Base-by-base conservation (phyloP, 1,140 invertebrate species). In the Drosophila melanica region DNA sequence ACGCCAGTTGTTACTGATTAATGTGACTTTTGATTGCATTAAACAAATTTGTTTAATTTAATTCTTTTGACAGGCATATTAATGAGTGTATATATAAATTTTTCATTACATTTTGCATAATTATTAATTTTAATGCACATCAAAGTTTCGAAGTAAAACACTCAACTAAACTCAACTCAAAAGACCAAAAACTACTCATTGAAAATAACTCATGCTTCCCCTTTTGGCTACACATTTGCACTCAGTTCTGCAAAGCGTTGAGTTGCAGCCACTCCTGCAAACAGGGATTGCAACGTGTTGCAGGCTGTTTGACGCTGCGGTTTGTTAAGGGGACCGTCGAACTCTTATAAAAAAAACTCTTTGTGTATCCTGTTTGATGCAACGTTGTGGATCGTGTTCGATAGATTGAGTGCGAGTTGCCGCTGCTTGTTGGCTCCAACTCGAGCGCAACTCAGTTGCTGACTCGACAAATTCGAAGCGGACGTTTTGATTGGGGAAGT, bases 1-100 rank as follows among this genome's bases (percentile, higher is more conserved):
- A 9, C 33, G 33, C 33, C 33, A 35, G 44, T 62, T 50, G 18
- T 47, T 41, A 14, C 55, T 78, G 71, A 76, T 87, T 78, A 73
- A 81, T 87, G 67, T 37, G 33, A 59, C 78, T 79, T 79, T 79
- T 67, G 71, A 78, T 79, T 87, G 59, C 71, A 58, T 47, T 66
- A 75, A 75, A 51, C 57, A 68, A 72, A 72, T 75, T 81, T 81
- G 60, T 65, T 78, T 53, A 78, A 72, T 72, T 78, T 37, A 41
- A 35, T 69, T 60, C 66, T 74, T 59, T 58, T 12, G 12, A 41
- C n/a, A 3, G 53, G 58, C 48, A 47, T 74, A 79, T 85, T 85
- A 74, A 77, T 67, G 33, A 35, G 33, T 3, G 2, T 35, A 35
- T 20, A 27, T 27, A 27, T 27, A 2, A 45, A 45, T 68, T 65